Base-by-base conservation (phyloP, 2,113 vertebrate genomes). In the Mus spicilegus region DNA sequence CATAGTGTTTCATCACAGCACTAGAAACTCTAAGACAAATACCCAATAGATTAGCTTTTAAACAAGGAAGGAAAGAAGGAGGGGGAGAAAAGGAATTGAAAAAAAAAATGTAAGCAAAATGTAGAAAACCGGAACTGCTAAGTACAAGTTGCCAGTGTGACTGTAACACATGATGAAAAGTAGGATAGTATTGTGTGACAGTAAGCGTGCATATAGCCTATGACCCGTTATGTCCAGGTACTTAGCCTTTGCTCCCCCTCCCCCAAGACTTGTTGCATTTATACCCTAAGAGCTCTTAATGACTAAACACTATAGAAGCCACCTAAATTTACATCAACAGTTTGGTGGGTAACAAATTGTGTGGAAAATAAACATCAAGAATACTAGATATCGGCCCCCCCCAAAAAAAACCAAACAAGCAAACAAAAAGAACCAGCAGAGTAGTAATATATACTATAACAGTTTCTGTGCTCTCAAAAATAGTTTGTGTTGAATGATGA, bases 141-240 rank as follows among this genome's bases (percentile, higher is more conserved):
- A 91, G n/a, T 42, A 86, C 33, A 49, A 69, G 3, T 89, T 76
- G 36, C 72, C 85, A n/a, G 46, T 82, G 33, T 20, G 1, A 86
- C 6, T 77, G 4, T 91, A 51, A 94, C 82, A 54, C 69, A 49
- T 90, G 49, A 84, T 7, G 82, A 84, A 80, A 36, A 91, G 65
- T 87, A 90, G 70, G n/a, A 87, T 51, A 39, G 19, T 87, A 77
- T 93, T 42, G 82, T 91, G 61, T 78, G 54, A 92, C 49, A 26
- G n/a, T 91, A 58, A 91, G 46, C 42, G 22, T 94, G 39, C 1
- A 26, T 58, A 0, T 87, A 54, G 6, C 22, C 22, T 67, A 16
- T 73, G 49, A 33, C 36, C 46, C 13, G 26, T 80, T 30, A 17
- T 78, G 3, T 49, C 22, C 54, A 90, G 7, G 26, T 82, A 72